phyloP scores from a whole-genome alignment of 2,113 vertebrate species.

The Zosterops japonicus region DNA sequence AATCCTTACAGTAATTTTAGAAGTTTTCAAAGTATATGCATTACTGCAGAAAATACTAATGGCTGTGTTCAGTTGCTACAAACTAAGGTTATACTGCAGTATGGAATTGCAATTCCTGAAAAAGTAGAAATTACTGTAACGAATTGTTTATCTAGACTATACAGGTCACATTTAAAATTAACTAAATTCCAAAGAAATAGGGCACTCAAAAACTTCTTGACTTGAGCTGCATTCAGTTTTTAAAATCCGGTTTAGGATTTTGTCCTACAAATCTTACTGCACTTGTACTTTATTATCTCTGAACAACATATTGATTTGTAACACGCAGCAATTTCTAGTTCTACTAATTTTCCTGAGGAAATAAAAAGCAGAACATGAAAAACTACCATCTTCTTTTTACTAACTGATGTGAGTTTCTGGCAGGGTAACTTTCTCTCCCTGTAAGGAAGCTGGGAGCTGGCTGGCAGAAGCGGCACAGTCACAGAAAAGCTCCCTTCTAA shows the following conservation, averaged over 20 bases:
- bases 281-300: neutral
- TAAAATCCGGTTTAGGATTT: neutral
- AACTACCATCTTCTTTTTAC: neutral
- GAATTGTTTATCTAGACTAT: neutral
- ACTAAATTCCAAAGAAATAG: neutral
- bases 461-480: neutral
- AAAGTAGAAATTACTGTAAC: neutral
- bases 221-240: neutral
- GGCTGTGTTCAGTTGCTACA: neutral
- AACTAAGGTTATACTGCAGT: neutral
- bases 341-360: neutral
- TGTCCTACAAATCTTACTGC: neutral
- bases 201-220: neutral
- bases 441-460: neutral
- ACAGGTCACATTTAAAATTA: neutral
- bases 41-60: neutral
- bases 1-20: neutral
- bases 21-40: neutral
- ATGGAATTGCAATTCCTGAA: neutral
- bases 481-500: neutral
- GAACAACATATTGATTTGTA: neutral
- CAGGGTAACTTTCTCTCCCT: neutral
- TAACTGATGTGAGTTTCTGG: neutral
- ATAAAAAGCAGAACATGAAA: neutral
- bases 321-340: neutral